Percentiles rank a stretch among this genome's conserved stretches.
phyloP scores from a whole-genome alignment of 1,140 invertebrate species.

The Drosophila bocqueti region DNA sequence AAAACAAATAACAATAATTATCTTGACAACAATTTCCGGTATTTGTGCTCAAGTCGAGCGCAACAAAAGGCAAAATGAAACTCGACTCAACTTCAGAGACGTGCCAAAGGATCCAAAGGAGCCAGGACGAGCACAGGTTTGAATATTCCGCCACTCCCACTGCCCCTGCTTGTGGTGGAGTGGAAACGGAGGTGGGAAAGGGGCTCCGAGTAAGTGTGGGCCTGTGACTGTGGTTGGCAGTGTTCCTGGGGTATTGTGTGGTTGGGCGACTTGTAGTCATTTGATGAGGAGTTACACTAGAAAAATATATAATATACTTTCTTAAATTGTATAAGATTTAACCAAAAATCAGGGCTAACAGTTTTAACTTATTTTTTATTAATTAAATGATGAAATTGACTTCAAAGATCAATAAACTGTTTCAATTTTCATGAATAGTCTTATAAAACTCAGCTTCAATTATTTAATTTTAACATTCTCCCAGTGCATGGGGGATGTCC shows the following conservation, averaged over 20 bases:
- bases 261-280: conserved; percentile 54
- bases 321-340: not conserved
- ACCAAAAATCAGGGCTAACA: rapidly evolving
- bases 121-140: conserved; percentile 47
- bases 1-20: conserved; percentile 85
- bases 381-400: not conserved
- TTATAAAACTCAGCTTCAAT: not conserved
- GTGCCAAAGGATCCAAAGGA: conserved; percentile 52
- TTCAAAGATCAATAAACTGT: not conserved
- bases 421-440: not conserved
- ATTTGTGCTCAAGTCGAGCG: conserved; percentile 84
- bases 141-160: conserved; percentile 65
- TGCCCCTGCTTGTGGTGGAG: conserved; percentile 22
- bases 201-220: conserved; percentile 2
- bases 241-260: conserved; percentile 34
- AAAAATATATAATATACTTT: not conserved
- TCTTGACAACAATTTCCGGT: conserved; percentile 85
- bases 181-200: conserved; percentile 27
- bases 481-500: not conserved
- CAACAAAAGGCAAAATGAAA: conserved; percentile 80
- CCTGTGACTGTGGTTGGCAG: conserved; percentile 5
- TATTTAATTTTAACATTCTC: not conserved
- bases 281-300: conserved; percentile 37
- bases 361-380: not conserved
- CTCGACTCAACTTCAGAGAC: conserved; percentile 73